Evolutionary conservation across 2,797 vertebrate species (phyloP).

Genomic region (Falco biarmicus): DNA sequence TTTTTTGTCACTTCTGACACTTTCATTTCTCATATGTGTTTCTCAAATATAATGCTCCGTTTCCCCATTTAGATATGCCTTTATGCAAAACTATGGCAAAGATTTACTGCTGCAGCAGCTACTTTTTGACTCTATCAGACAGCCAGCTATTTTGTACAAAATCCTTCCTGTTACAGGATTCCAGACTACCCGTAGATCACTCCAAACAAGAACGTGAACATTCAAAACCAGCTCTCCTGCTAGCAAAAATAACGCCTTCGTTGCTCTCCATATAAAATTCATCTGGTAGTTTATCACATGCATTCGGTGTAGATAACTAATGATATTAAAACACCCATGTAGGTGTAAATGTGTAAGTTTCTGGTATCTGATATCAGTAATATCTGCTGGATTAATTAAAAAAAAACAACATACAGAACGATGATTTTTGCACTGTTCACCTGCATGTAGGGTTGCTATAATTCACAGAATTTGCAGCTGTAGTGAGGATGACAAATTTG

Average conservation of each 20-base stretch:
- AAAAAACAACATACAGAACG: background rate
- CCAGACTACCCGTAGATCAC: background rate
- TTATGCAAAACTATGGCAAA: background rate
- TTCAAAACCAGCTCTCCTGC: background rate
- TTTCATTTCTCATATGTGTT: background rate
- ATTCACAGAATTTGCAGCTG: background rate
- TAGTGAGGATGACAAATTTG: background rate
- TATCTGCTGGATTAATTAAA: background rate
- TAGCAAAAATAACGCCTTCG: background rate
- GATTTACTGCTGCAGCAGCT: background rate
- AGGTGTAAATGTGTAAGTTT: background rate
- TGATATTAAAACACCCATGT: background rate
- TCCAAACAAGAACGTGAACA: background rate
- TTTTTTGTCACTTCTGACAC: background rate
- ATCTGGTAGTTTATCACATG: background rate
- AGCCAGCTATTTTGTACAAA: conserved; percentile 12
- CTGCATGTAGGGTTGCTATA: background rate
- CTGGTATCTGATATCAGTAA: background rate
- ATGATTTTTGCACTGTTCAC: background rate
- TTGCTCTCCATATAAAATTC: background rate
- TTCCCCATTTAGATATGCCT: background rate
- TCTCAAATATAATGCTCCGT: background rate
- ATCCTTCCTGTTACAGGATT: background rate
- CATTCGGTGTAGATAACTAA: background rate
- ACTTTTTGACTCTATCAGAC: background rate